Evolutionary conservation across 2,113 vertebrate species (phyloP).

Genomic region (Toxotes chatareus): DNA sequence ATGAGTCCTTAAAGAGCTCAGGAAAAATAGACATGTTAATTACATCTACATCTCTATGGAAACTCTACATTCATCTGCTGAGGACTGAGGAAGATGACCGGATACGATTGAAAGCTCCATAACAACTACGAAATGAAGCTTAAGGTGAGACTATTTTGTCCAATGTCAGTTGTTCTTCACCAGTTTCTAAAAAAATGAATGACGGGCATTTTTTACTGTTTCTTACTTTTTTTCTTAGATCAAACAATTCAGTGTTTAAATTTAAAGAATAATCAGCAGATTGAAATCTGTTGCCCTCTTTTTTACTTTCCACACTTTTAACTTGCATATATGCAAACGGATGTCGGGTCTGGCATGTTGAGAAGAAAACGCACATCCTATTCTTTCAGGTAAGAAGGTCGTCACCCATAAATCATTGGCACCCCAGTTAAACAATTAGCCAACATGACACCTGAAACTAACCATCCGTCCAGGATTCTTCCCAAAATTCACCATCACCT

Average conservation of each 20-base stretch:
- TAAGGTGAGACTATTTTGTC: neutral
- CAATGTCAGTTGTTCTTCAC: neutral
- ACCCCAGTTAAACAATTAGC: neutral
- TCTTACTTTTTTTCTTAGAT: neutral
- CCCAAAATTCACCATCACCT: slow-evolving; percentile 1
- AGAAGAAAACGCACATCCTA: neutral
- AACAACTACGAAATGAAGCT: no score
- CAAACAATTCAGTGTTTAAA: neutral
- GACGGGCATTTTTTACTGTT: neutral
- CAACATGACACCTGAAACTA: neutral
- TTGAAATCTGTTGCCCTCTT: neutral
- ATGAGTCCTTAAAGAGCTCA: no score
- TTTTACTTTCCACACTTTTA: neutral
- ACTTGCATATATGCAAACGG: neutral
- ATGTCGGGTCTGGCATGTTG: neutral
- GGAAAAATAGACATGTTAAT: no score
- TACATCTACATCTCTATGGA: neutral
- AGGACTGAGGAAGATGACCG: neutral
- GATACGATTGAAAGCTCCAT: neutral
- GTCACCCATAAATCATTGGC: slow-evolving; percentile 17
- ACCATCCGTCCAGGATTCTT: neutral
- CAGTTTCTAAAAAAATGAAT: neutral
- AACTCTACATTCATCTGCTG: neutral
- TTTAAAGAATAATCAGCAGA: neutral
- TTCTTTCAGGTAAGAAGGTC: neutral